Evolutionary conservation across 2,888 invertebrate species (phyloP), one percentile per base, ranked within the genome.

Genomic region (Proisotoma minuta): DNA sequence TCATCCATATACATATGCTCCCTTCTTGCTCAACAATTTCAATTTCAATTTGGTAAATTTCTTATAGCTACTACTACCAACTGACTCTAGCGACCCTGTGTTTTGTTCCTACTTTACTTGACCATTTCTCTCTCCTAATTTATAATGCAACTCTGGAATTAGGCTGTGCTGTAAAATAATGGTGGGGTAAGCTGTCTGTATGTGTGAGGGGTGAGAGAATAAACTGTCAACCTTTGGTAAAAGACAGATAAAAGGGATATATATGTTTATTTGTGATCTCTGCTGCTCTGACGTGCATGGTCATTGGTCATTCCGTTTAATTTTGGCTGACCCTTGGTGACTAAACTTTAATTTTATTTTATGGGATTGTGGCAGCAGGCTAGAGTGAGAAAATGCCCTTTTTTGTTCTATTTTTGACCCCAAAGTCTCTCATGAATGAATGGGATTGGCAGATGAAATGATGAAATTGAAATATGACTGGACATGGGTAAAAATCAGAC

Each of bases 391-490:
- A 54, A 59, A 52, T 61, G 59, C 50, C 24, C 39, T 54, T 56
- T 66, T 70, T 71, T 71, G 71, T 71, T 71, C 68, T 69, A 71
- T 69, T 69, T 71, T 69, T 71, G 71, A 71, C 71, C 71, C 67
- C 66, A 57, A 48, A 22, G 48, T 59, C 53, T 58, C 57, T 61
- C 54, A 22, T 39, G 48, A 50, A 51, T 62, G 52, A 65, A 58
- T 62, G 62, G 57, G 56, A 57, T 62, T 59, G 67, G 67, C 70
- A 69, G 65, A 71, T 71, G 68, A 66, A 66, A 62, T 61, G 29
- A 60, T 66, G 63, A 63, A 68, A 70, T 68, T 71, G 67, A 71
- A 67, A 69, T 69, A 68, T 63, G 54, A 47, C 53, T 59, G 52
- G 52, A 56, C 56, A 56, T 40, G 43, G 23, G 34, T 34, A 51